Percentiles rank a stretch among this genome's conserved stretches.
Conservation (phyloP, 2,888 invertebrate species). For the Lissonota sp. region DNA sequence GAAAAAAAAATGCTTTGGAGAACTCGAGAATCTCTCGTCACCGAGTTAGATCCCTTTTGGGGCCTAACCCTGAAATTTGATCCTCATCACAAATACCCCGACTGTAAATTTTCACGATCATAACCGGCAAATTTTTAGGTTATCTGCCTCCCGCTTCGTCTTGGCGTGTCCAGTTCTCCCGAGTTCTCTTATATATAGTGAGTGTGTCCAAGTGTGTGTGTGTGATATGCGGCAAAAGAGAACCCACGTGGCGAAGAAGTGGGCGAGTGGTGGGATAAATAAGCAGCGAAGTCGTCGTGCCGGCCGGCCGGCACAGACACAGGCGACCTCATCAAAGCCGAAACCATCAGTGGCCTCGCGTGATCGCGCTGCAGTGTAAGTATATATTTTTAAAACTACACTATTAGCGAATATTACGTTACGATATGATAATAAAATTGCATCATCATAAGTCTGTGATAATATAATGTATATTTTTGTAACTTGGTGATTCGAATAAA, state of each 20-base stretch:
- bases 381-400: too few species aligned
- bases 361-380: slow-evolving; percentile 27
- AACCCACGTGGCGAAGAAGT: slow-evolving; percentile 41
- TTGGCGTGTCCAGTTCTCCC: too few species aligned
- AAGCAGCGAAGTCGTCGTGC: background rate
- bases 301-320: slow-evolving; percentile 36
- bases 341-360: slow-evolving; percentile 48
- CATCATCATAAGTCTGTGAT: too few species aligned
- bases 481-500: too few species aligned
- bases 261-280: slow-evolving; percentile 1
- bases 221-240: background rate
- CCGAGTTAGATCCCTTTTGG: too few species aligned
- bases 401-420: too few species aligned
- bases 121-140: background rate
- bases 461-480: too few species aligned
- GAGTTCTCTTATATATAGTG: background rate
- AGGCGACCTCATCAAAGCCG: slow-evolving; percentile 31
- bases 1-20: background rate
- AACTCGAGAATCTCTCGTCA: too few species aligned
- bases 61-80: too few species aligned
- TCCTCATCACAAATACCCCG: too few species aligned
- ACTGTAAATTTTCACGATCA: background rate
- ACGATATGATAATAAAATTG: too few species aligned
- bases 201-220: background rate
- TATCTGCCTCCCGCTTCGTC: too few species aligned